These are phyloP conservation scores for Drosophila lacertosa DNA, from an alignment of 1,140 invertebrate genomes.

Conservation along the genomic window DNA sequence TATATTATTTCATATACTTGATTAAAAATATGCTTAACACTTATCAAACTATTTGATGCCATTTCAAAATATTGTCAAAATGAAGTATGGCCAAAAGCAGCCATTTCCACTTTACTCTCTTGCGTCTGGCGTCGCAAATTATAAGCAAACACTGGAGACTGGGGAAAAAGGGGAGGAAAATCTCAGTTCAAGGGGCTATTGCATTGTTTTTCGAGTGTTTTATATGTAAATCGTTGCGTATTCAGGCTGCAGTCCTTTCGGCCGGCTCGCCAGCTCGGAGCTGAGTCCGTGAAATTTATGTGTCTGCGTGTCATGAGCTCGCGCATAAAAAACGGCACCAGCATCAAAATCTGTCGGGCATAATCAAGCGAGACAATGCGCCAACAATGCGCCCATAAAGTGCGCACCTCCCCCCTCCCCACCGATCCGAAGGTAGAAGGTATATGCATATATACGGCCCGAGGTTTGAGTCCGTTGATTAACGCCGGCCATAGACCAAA, in stretches of 20 bases:
- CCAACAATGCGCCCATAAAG: conserved; percentile 71
- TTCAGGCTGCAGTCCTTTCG: conserved; percentile 24
- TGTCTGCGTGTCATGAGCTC: conserved; percentile 70
- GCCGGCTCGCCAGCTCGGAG: not conserved
- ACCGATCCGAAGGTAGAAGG: conserved; percentile 8
- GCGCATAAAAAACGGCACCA: conserved; percentile 67
- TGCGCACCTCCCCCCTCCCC: conserved; percentile 24
- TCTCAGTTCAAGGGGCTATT: conserved; percentile 3
- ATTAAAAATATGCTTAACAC: not conserved
- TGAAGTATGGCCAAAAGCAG: not conserved
- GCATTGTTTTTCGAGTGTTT: conserved; percentile 20
- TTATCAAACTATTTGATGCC: not conserved
- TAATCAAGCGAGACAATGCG: conserved; percentile 78
- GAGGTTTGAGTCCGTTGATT: conserved; percentile 24
- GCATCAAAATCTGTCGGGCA: conserved; percentile 71
- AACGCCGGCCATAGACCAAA: conserved; percentile 19
- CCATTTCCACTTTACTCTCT: not conserved
- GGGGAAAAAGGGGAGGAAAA: not conserved
- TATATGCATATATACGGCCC: too few species aligned
- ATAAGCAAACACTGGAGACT: conserved; percentile 5
- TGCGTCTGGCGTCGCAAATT: not conserved
- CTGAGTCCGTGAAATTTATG: conserved; percentile 64
- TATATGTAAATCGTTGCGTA: conserved; percentile 36
- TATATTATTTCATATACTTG: too few species aligned
- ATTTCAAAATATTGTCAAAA: not conserved